Conservation (phyloP, 1,140 invertebrate species). For the Ylistrum balloti region DNA sequence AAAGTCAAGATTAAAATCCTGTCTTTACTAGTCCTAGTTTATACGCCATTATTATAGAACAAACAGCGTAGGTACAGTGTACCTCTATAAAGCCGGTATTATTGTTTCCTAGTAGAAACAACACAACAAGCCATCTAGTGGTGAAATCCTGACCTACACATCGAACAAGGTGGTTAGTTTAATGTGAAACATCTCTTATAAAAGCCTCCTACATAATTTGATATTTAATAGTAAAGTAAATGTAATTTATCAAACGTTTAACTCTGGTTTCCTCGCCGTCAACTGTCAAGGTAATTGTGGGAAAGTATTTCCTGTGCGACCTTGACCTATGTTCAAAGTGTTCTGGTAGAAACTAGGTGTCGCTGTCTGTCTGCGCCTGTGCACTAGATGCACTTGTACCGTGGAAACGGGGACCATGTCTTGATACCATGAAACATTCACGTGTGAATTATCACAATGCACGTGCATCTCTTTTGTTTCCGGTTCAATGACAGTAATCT, state of each 20-base stretch:
- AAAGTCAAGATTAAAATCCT: too few species aligned
- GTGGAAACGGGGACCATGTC: background rate
- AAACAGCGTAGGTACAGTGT: too few species aligned
- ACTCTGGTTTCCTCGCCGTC: constrained; percentile 1
- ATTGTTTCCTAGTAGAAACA: too few species aligned
- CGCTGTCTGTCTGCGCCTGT: constrained; percentile 21
- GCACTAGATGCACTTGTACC: constrained; percentile 31
- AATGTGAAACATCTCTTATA: constrained; percentile 28
- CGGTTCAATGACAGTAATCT: constrained; percentile 23
- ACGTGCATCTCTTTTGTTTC: constrained; percentile 22
- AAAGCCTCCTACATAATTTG: constrained; percentile 26
- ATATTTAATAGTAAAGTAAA: constrained; percentile 32
- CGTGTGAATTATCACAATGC: constrained; percentile 27
- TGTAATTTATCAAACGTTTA: constrained; percentile 1
- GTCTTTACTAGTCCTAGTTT: too few species aligned
- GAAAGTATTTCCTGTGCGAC: constrained; percentile 8
- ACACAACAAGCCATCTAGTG: background rate
- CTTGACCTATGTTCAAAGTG: constrained; percentile 13
- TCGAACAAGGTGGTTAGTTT: background rate
- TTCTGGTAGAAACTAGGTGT: background rate
- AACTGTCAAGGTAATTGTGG: constrained; percentile 18
- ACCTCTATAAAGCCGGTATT: too few species aligned
- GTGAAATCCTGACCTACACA: background rate
- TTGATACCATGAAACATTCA: constrained; percentile 23
- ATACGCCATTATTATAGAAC: too few species aligned